These are phyloP conservation scores for Calliphora vicina DNA, from an alignment of 1,140 invertebrate species.

Conservation along the genomic window DNA sequence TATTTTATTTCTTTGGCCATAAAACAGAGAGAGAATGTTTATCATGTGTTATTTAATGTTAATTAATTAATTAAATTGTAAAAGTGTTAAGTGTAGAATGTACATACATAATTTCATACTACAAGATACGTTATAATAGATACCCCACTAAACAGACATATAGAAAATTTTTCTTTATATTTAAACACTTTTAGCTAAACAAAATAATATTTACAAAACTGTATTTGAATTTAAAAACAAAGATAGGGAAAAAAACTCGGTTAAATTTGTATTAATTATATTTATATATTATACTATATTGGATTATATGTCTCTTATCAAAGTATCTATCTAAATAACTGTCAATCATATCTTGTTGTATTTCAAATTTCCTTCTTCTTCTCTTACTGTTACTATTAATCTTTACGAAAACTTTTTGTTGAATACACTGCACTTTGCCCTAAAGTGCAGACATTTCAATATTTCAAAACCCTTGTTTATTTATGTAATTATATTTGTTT, in stretches of 20 bases:
- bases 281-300: no score
- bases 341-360: not conserved
- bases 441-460: not conserved
- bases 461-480: not conserved
- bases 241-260: no score
- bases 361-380: not conserved
- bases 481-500: not conserved
- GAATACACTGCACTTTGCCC: not conserved
- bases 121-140: not conserved
- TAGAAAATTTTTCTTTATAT: no score
- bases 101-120: not conserved
- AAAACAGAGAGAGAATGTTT: not conserved
- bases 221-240: no score
- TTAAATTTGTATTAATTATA: no score
- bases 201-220: no score
- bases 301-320: no score
- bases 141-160: no score
- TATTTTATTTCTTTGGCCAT: not conserved
- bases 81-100: conserved; percentile 24
- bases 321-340: no score
- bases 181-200: no score
- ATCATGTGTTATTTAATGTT: conserved; percentile 25
- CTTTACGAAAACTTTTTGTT: not conserved
- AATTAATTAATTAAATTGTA: conserved; percentile 19
- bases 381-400: not conserved